These are phyloP conservation scores for Trematomus bernacchii DNA, from an alignment of 2,797 vertebrate genomes.

Conservation along the genomic window DNA sequence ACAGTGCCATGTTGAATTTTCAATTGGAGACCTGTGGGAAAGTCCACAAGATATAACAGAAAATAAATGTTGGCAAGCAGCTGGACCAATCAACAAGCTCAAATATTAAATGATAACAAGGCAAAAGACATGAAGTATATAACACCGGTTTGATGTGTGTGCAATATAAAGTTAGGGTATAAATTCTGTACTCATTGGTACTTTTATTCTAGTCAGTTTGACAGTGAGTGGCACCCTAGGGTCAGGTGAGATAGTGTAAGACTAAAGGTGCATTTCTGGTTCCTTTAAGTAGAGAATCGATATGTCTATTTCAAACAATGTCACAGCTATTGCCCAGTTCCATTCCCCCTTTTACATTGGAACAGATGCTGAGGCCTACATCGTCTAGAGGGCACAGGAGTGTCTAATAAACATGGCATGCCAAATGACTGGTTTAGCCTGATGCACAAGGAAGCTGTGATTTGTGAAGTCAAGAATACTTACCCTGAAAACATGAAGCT, in stretches of 20 bases:
- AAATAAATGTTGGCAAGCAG: conserved; percentile 9
- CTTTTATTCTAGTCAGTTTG: not conserved
- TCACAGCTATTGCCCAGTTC: no score
- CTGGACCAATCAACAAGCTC: not conserved
- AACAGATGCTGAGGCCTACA: no score
- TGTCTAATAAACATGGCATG: not conserved
- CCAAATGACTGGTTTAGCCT: not conserved
- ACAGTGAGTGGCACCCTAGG: not conserved
- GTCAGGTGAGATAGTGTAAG: not conserved
- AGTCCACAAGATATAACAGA: conserved; percentile 29
- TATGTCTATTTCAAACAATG: no score
- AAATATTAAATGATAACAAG: not conserved
- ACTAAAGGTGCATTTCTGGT: no score
- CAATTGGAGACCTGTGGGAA: conserved; percentile 93
- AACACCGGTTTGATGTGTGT: not conserved
- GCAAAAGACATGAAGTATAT: not conserved
- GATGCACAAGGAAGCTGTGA: not conserved
- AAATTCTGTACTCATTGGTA: not conserved
- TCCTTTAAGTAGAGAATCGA: no score
- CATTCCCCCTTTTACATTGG: no score
- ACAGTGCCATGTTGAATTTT: conserved; percentile 97
- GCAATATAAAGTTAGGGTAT: not conserved
- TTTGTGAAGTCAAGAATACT: conserved; percentile 67
- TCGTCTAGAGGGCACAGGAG: no score
- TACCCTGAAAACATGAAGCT: conserved; percentile 99